phyloP scores from a whole-genome alignment of 1,140 invertebrate species.

The Brachionus rotundiformis region DNA sequence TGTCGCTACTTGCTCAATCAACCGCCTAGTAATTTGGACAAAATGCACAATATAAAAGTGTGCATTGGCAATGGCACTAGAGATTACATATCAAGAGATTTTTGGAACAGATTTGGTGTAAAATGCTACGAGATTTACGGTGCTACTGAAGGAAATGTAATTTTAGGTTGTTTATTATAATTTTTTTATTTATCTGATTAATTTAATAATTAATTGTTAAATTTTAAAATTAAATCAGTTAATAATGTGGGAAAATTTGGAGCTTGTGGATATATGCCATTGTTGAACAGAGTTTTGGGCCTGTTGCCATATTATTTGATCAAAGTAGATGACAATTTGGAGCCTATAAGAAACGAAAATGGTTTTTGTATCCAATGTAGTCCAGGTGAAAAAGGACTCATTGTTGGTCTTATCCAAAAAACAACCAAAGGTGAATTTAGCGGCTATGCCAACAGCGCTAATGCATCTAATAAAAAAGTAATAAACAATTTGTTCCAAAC shows the following conservation, averaged over 20 bases:
- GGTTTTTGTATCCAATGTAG: constrained; percentile 80
- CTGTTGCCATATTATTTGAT: not conserved
- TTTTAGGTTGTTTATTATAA: not conserved
- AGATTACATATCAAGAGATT: constrained; percentile 91
- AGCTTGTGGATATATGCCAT: constrained; percentile 80
- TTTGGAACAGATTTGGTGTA: constrained; percentile 86
- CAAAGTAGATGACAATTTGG: constrained; percentile 50
- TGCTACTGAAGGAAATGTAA: constrained; percentile 86
- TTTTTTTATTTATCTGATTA: not conserved
- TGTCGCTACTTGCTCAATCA: constrained; percentile 93
- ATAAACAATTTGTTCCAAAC: constrained; percentile 81
- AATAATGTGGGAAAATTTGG: constrained; percentile 65
- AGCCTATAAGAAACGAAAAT: constrained; percentile 63
- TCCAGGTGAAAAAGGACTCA: constrained; percentile 87
- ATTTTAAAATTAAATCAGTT: not conserved
- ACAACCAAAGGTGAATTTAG: constrained; percentile 67
- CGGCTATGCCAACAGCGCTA: constrained; percentile 81
- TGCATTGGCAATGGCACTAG: constrained; percentile 96
- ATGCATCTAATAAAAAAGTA: constrained; percentile 88
- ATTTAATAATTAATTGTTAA: not conserved
- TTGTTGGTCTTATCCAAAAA: constrained; percentile 92
- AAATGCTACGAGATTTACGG: constrained; percentile 89
- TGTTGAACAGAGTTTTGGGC: not conserved
- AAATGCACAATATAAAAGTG: constrained; percentile 77
- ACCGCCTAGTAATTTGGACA: constrained; percentile 75